A percentile compares a stretch with the other conserved stretches of the same genome.
Conservation (phyloP, 2,113 vertebrate genomes). For the Bubo scandiacus region DNA sequence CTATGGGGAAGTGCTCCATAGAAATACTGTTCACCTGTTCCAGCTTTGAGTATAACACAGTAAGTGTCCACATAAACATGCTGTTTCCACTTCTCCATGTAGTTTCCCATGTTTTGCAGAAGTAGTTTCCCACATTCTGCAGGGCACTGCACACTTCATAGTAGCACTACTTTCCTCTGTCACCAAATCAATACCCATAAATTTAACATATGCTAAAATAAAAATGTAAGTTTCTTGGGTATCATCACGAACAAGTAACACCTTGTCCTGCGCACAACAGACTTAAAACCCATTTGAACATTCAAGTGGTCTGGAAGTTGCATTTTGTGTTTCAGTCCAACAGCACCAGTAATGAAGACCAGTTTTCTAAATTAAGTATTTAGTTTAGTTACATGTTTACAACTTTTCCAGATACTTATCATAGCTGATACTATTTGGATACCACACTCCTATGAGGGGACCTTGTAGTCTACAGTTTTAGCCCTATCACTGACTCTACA, state of each 20-base stretch:
- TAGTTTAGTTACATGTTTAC: rapidly evolving
- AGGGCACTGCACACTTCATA: neutral
- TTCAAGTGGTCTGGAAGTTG: neutral
- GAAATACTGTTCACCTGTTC: neutral
- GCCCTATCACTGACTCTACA: neutral
- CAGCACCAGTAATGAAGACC: neutral
- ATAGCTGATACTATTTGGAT: neutral
- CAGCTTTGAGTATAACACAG: neutral
- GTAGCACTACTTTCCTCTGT: neutral
- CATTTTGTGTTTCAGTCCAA: neutral
- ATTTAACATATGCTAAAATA: neutral
- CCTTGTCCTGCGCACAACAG: neutral
- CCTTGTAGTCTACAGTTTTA: neutral
- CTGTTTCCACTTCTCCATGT: neutral
- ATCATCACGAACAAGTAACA: neutral
- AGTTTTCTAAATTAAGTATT: neutral
- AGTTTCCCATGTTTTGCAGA: neutral
- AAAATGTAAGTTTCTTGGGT: neutral
- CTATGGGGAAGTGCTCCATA: rapidly evolving
- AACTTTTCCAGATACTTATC: neutral
- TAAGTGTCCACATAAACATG: rapidly evolving
- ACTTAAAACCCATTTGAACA: neutral
- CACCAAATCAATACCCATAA: neutral
- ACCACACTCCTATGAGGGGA: neutral
- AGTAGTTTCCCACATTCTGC: too few relatives aligned